These are phyloP conservation scores for Hypomesus transpacificus DNA, from an alignment of 2,113 vertebrate species.

Conservation along the genomic window DNA sequence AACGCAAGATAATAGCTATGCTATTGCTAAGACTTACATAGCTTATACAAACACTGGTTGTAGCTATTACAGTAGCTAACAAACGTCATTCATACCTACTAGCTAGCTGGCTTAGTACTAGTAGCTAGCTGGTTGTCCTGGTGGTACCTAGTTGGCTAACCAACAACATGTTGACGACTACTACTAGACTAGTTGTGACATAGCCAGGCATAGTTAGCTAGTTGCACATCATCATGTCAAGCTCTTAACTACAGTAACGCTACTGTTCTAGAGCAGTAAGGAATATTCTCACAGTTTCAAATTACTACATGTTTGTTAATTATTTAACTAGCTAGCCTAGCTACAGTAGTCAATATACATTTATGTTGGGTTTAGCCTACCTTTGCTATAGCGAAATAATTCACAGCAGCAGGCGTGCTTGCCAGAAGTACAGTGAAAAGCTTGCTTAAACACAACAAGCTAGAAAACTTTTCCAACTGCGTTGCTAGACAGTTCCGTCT, in stretches of 20 bases:
- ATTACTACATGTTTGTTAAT: too few relatives aligned
- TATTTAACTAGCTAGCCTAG: too few relatives aligned
- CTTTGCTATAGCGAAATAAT: slow-evolving; percentile 35
- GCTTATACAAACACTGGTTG: too few relatives aligned
- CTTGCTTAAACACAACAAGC: slow-evolving; percentile 31
- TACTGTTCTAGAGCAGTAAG: not conserved
- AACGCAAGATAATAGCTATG: not conserved
- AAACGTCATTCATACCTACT: too few relatives aligned
- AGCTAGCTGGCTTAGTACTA: too few relatives aligned
- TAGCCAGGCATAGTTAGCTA: too few relatives aligned
- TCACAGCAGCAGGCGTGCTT: slow-evolving; percentile 9
- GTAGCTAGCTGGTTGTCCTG: too few relatives aligned
- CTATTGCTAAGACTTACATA: not conserved
- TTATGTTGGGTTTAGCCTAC: slow-evolving; percentile 22
- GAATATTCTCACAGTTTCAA: not conserved
- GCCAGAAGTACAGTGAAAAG: slow-evolving; percentile 6
- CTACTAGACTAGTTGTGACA: not conserved
- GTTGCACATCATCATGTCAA: too few relatives aligned
- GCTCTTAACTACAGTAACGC: too few relatives aligned
- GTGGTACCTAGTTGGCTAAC: not conserved
- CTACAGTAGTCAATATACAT: not conserved
- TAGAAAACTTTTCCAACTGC: slow-evolving; percentile 60
- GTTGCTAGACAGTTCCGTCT: slow-evolving; percentile 40
- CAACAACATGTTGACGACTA: not conserved
- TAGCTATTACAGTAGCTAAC: too few relatives aligned